Evolutionary conservation across 2,888 invertebrate species (phyloP).

Genomic region (Minunthozetes semirufus): DNA sequence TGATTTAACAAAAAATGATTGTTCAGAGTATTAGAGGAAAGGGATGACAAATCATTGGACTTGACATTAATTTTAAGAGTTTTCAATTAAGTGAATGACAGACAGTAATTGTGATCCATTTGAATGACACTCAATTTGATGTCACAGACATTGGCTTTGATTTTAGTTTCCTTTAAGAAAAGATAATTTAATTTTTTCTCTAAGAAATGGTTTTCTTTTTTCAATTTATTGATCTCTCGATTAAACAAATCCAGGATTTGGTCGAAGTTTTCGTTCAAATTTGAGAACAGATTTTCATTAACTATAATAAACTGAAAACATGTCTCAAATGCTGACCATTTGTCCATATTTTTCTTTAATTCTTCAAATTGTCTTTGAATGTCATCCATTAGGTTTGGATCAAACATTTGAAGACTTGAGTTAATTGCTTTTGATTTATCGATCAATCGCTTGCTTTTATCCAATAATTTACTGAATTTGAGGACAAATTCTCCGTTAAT

Average conservation of each 20-base stretch:
- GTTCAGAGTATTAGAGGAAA: too few species aligned
- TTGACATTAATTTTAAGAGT: too few species aligned
- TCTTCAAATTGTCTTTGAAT: conserved; percentile 1
- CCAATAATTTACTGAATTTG: neutral
- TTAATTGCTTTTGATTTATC: neutral
- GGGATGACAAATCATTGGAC: too few species aligned
- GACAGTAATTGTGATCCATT: neutral
- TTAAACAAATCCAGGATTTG: neutral
- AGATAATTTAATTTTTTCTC: neutral
- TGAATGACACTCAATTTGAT: neutral
- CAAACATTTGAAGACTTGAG: neutral
- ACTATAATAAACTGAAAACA: neutral
- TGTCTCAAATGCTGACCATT: neutral
- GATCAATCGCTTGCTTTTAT: neutral
- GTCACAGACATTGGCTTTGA: neutral
- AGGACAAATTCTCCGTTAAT: neutral
- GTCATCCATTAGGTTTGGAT: neutral
- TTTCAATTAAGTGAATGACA: too few species aligned
- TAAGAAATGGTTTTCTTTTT: neutral
- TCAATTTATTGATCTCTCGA: neutral
- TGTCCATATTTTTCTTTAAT: neutral
- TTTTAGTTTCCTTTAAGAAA: neutral
- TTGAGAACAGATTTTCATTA: neutral
- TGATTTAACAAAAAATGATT: too few species aligned
- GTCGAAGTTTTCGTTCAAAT: neutral